These are phyloP conservation scores for Goniozus legneri DNA, from an alignment of 1,140 invertebrate genomes.

Conservation along the genomic window DNA sequence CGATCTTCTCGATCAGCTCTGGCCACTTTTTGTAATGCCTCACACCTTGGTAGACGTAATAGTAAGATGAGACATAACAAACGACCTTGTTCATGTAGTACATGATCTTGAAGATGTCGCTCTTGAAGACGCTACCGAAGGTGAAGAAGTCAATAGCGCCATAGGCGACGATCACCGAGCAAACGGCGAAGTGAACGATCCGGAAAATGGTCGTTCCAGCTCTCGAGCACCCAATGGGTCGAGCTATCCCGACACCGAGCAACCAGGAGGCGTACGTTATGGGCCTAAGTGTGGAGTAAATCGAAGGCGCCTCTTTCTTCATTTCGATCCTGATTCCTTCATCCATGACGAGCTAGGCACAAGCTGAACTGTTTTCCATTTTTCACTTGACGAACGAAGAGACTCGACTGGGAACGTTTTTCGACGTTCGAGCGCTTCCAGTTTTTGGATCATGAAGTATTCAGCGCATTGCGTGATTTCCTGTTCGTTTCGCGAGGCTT, in stretches of 20 bases:
- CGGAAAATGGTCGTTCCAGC: constrained; percentile 21
- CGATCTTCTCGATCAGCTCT: constrained; percentile 24
- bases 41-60: constrained; percentile 31
- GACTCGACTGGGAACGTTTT: too few relatives aligned
- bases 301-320: too few relatives aligned
- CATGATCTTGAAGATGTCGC: constrained; percentile 37
- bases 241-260: constrained; percentile 25
- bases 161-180: constrained; percentile 32
- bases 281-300: too few relatives aligned
- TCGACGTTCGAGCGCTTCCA: too few relatives aligned
- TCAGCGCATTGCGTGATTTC: too few relatives aligned
- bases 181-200: constrained; percentile 25
- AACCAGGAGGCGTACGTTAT: constrained; percentile 28
- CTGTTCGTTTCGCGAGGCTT: too few relatives aligned
- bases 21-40: constrained; percentile 30
- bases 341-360: too few relatives aligned
- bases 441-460: too few relatives aligned
- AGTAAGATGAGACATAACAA: constrained; percentile 32
- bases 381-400: too few relatives aligned
- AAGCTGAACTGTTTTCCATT: too few relatives aligned
- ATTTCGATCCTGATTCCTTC: too few relatives aligned
- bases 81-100: constrained; percentile 33
- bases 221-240: constrained; percentile 19
- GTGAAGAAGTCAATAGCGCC: constrained; percentile 32
- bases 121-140: constrained; percentile 29